These are phyloP conservation scores for Shinisaurus crocodilurus DNA, from an alignment of 2,113 vertebrate species.

Conservation along the genomic window DNA sequence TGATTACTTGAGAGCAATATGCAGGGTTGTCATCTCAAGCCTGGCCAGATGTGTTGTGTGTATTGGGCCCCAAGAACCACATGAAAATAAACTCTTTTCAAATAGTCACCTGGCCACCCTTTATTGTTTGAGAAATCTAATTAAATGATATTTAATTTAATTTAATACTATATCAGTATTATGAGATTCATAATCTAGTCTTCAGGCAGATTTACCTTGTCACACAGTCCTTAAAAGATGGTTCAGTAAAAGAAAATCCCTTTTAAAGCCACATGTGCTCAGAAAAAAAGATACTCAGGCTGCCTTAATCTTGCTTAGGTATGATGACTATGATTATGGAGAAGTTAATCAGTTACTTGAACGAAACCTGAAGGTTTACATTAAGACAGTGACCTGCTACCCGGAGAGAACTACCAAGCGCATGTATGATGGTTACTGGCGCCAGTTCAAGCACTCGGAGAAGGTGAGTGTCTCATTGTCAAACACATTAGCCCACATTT, in stretches of 20 bases:
- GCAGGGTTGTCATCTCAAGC: background rate
- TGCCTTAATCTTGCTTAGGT: conserved; percentile 73
- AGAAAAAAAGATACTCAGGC: conserved; percentile 15
- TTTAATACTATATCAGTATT: no score
- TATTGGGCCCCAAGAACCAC: background rate
- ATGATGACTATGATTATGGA: conserved; percentile 89
- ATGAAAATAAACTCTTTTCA: background rate
- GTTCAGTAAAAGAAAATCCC: background rate
- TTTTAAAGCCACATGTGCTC: background rate
- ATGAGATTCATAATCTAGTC: no score
- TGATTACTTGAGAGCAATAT: background rate
- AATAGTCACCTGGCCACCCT: no score
- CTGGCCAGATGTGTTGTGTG: background rate
- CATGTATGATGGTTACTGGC: conserved; percentile 89
- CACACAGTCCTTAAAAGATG: background rate
- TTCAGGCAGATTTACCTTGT: background rate
- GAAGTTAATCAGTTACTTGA: conserved; percentile 90
- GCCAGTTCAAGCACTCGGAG: conserved; percentile 88
- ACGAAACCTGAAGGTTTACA: conserved; percentile 89
- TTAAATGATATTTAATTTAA: no score
- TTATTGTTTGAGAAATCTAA: background rate
- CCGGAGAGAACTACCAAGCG: conserved; percentile 87
- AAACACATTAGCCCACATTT: background rate
- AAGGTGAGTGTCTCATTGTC: conserved; percentile 73
- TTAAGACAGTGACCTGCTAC: conserved; percentile 91